A percentile compares a stretch with the other conserved stretches of the same genome.
Conservation (phyloP, 2,113 vertebrate species). For the Ardeotis arabs region DNA sequence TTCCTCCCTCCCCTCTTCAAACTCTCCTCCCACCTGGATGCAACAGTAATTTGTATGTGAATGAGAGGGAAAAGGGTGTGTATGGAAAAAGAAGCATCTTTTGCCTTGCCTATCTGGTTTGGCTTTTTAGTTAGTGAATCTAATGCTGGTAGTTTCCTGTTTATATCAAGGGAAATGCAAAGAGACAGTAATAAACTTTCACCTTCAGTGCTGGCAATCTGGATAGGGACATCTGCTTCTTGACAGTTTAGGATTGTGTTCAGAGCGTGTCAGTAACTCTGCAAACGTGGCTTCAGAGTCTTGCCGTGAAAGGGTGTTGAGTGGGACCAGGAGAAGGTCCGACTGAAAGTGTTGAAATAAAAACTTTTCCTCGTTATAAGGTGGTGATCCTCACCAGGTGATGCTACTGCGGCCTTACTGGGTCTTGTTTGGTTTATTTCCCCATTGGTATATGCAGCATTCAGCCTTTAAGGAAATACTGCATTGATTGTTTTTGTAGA, state of each 20-base stretch:
- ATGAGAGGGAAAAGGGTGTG: constrained; percentile 53
- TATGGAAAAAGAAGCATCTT: constrained; percentile 53
- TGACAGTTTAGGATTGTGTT: neutral
- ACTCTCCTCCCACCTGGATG: constrained; percentile 61
- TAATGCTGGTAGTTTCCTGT: constrained; percentile 42
- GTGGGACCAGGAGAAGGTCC: neutral
- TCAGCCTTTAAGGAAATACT: neutral
- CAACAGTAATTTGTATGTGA: constrained; percentile 62
- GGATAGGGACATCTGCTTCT: neutral
- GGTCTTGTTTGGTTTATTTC: neutral
- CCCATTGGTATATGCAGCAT: rapidly evolving
- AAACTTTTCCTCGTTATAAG: neutral
- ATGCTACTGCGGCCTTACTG: neutral
- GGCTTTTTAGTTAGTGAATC: constrained; percentile 22
- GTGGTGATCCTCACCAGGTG: neutral
- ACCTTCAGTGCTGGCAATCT: constrained; percentile 47
- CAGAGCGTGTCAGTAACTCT: neutral
- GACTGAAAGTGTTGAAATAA: neutral
- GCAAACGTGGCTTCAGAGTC: neutral
- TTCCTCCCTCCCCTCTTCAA: neutral
- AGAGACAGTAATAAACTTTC: constrained; percentile 43
- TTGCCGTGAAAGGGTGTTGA: neutral
- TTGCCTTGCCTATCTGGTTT: constrained; percentile 45
- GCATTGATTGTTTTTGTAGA: neutral
- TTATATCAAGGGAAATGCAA: constrained; percentile 37